Percentiles rank a stretch among this genome's conserved stretches.
Evolutionary conservation across 2,797 vertebrate species (phyloP).

Genomic region (Triplophysa yarkandensis): DNA sequence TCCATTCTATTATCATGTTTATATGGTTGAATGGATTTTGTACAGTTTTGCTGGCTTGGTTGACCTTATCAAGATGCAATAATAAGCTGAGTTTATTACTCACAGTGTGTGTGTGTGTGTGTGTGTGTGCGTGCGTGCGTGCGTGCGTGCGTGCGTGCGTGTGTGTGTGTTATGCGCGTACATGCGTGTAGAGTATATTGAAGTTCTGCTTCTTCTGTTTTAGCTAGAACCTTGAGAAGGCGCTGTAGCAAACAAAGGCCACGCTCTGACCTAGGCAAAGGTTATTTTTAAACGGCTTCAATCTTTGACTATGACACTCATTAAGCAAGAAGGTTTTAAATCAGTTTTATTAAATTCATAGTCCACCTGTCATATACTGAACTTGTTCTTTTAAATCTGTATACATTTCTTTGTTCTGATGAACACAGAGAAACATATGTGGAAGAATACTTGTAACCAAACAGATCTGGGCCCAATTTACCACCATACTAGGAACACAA

Average conservation of each 20-base stretch:
- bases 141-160: slow-evolving; percentile 21
- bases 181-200: slow-evolving; percentile 32
- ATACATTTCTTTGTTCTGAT: no score
- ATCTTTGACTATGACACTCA: slow-evolving; percentile 8
- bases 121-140: slow-evolving; percentile 29
- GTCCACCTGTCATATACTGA: no score
- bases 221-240: slow-evolving; percentile 35
- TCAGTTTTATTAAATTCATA: not conserved
- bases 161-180: slow-evolving; percentile 24
- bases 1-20: slow-evolving; percentile 13
- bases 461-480: no score
- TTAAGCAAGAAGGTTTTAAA: not conserved
- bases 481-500: no score
- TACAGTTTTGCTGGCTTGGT: slow-evolving; percentile 35
- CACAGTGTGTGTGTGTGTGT: slow-evolving; percentile 20
- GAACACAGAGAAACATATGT: no score
- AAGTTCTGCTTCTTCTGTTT: slow-evolving; percentile 34
- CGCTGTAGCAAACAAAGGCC: slow-evolving; percentile 31
- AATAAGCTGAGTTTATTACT: slow-evolving; percentile 33
- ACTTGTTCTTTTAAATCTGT: no score
- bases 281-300: slow-evolving; percentile 27
- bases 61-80: slow-evolving; percentile 49
- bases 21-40: slow-evolving; percentile 33
- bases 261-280: slow-evolving; percentile 17
- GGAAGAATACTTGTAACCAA: no score